A percentile compares a stretch with the other conserved stretches of the same genome.
These are phyloP conservation scores for Maccullochella peelii DNA, from an alignment of 2,113 vertebrate genomes.

Conservation along the genomic window DNA sequence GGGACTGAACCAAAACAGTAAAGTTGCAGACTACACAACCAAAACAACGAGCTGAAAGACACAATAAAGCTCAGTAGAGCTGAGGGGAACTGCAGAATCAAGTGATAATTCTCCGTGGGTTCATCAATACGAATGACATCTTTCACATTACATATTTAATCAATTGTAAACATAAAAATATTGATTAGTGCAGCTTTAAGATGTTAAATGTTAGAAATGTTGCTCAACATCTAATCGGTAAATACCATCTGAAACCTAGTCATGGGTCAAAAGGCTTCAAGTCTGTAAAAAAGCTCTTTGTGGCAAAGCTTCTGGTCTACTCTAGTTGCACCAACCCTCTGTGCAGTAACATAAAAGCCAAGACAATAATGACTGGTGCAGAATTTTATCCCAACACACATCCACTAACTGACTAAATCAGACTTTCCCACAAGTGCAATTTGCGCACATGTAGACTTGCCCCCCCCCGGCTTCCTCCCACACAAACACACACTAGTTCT, in stretches of 20 bases:
- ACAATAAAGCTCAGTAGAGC: not conserved
- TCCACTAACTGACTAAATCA: constrained; percentile 36
- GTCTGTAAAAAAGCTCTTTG: not conserved
- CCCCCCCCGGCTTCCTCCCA: not conserved
- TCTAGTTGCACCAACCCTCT: constrained; percentile 9
- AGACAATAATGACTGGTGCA: constrained; percentile 32
- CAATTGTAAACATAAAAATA: not conserved
- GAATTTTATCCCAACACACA: constrained; percentile 27
- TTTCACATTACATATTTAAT: not conserved
- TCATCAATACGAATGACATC: not conserved
- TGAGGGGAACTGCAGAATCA: not conserved
- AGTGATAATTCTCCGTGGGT: not conserved
- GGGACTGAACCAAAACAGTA: not conserved
- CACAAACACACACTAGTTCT: not conserved
- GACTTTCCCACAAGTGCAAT: constrained; percentile 38
- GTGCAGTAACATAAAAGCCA: constrained; percentile 32
- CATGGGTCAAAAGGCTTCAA: not conserved
- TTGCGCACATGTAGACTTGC: constrained; percentile 11
- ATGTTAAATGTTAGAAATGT: not conserved
- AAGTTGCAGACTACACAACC: too few species aligned
- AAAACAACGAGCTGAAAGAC: too few species aligned
- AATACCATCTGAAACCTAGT: not conserved
- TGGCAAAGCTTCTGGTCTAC: constrained; percentile 4
- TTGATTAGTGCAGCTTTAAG: not conserved
- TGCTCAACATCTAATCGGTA: not conserved